phyloP scores from a whole-genome alignment of 2,888 invertebrate species.

The Folsomia candida region DNA sequence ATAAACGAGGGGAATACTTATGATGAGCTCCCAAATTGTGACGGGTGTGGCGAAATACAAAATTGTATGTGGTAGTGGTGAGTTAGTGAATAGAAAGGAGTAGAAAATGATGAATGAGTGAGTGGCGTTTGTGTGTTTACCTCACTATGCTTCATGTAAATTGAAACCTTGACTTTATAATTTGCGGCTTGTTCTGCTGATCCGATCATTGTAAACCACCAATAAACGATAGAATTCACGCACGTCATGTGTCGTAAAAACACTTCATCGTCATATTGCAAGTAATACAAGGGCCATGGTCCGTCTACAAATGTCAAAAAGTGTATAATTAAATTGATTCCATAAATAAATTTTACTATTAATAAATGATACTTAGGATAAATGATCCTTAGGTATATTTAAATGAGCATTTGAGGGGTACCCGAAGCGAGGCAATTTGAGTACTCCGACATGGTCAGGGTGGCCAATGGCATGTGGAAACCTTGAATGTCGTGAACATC shows the following conservation, averaged over 20 bases:
- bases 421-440: slow-evolving; percentile 35
- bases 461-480: slow-evolving; percentile 26
- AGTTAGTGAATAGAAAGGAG: too few relatives aligned
- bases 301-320: slow-evolving; percentile 30
- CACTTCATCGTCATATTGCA: slow-evolving; percentile 38
- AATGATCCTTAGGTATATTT: background rate
- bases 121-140: too few relatives aligned
- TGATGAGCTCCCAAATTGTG: too few relatives aligned
- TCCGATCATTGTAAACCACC: slow-evolving; percentile 45
- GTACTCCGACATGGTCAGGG: slow-evolving; percentile 44
- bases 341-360: too few relatives aligned
- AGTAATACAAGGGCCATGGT: slow-evolving; percentile 43
- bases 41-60: too few relatives aligned
- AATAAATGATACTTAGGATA: background rate
- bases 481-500: slow-evolving; percentile 40
- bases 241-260: slow-evolving; percentile 41
- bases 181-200: slow-evolving; percentile 32
- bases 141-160: slow-evolving; percentile 43
- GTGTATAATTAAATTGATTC: background rate
- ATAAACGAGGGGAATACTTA: background rate
- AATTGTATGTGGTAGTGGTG: too few relatives aligned
- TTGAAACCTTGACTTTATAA: slow-evolving; percentile 38
- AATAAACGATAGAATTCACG: slow-evolving; percentile 38
- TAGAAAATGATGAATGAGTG: too few relatives aligned
- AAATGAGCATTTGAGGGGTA: background rate